Evolutionary conservation across 1,140 invertebrate species (phyloP).

Genomic region (Tetragnatha versicolor): DNA sequence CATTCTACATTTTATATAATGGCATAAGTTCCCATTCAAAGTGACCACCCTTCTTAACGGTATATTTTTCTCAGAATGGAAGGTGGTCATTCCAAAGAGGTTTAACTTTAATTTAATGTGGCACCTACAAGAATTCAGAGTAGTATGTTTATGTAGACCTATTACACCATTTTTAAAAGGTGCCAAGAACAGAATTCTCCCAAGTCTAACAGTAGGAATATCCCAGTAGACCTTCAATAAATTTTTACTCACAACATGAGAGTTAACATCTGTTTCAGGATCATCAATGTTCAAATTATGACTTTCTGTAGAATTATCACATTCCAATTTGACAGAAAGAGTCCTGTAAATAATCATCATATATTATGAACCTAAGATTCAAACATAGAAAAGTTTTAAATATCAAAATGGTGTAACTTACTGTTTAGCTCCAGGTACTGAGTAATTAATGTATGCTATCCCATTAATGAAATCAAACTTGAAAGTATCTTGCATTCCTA

Average conservation of each 20-base stretch:
- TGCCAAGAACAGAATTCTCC: not conserved
- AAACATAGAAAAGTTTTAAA: not conserved
- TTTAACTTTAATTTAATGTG: no score
- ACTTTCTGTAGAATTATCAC: not conserved
- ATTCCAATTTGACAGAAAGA: not conserved
- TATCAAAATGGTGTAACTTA: no score
- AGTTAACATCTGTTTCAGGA: not conserved
- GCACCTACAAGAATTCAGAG: no score
- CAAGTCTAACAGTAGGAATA: no score
- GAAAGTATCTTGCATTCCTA: conserved; percentile 4
- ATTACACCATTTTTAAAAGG: no score
- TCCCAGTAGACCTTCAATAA: no score
- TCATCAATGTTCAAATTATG: not conserved
- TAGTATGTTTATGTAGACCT: no score
- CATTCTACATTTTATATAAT: no score
- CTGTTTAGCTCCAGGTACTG: conserved; percentile 4
- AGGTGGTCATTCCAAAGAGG: no score
- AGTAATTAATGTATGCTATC: not conserved
- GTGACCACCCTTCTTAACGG: no score
- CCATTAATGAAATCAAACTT: not conserved
- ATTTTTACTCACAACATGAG: conserved; percentile 19
- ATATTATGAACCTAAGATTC: not conserved
- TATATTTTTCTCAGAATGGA: no score
- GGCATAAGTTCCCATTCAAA: no score
- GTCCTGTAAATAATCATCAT: not conserved